phyloP scores from a whole-genome alignment of 2,888 invertebrate species.

The Pollenia labialis region DNA sequence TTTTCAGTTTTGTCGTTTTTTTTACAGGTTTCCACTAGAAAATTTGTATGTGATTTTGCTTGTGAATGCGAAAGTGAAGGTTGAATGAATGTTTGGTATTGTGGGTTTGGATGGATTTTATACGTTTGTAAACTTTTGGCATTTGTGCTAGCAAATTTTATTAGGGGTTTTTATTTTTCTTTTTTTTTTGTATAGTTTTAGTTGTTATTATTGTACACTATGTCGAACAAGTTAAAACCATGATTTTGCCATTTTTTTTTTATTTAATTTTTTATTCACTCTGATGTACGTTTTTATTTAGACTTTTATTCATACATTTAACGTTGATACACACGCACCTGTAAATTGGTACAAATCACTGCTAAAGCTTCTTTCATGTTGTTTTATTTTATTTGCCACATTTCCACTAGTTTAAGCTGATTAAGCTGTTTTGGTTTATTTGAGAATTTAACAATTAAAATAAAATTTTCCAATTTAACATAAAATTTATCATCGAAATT shows the following conservation, averaged over 20 bases:
- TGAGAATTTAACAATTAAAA: not conserved
- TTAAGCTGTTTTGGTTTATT: slow-evolving; percentile 20
- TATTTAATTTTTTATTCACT: slow-evolving; percentile 49
- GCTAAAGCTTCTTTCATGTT: slow-evolving; percentile 68
- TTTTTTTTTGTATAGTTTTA: not conserved
- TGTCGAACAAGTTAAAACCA: slow-evolving; percentile 36
- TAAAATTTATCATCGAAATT: not conserved
- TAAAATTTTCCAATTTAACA: not conserved
- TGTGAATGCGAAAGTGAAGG: slow-evolving; percentile 23
- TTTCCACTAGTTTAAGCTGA: slow-evolving; percentile 37
- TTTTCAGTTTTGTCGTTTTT: not conserved
- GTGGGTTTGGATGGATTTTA: slow-evolving; percentile 23
- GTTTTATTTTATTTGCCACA: not conserved
- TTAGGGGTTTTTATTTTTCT: slow-evolving; percentile 17
- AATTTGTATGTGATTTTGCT: slow-evolving; percentile 12
- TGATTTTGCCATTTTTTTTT: slow-evolving; percentile 45
- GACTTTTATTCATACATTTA: slow-evolving; percentile 21
- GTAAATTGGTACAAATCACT: slow-evolving; percentile 69
- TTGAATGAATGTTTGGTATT: slow-evolving; percentile 16
- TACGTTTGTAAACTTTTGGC: slow-evolving; percentile 50
- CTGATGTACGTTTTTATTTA: not conserved
- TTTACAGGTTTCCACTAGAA: slow-evolving; percentile 1
- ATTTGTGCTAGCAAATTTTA: slow-evolving; percentile 58
- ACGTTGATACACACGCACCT: slow-evolving; percentile 30
- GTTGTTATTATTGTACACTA: slow-evolving; percentile 47